Conservation (phyloP, 2,888 invertebrate genomes). For the Himalopsyche kuldschensis region DNA sequence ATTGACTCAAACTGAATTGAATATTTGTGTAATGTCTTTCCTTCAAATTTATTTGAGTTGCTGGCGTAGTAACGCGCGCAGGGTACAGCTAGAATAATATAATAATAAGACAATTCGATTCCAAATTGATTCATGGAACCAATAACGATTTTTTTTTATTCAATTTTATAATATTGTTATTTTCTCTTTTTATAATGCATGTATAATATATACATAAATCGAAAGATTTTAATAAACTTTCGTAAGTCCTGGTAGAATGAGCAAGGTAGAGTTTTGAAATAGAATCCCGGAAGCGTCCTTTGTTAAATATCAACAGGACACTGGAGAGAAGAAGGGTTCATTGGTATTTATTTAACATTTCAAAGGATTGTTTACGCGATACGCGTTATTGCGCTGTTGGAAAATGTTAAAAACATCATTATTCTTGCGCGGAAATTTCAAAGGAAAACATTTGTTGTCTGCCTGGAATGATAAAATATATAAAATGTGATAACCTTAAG, state of each 20-base stretch:
- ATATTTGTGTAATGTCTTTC: too few relatives aligned
- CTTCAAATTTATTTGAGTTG: too few relatives aligned
- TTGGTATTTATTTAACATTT: constrained; percentile 27
- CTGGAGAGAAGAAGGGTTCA: background rate
- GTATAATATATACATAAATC: too few relatives aligned
- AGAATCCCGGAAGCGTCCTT: background rate
- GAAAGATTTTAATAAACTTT: background rate
- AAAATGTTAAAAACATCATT: background rate
- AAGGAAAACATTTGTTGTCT: background rate
- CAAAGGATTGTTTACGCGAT: background rate
- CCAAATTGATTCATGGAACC: too few relatives aligned
- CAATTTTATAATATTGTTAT: too few relatives aligned
- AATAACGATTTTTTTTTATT: too few relatives aligned
- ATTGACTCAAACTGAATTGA: too few relatives aligned
- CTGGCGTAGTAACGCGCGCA: too few relatives aligned
- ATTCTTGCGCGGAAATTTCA: background rate
- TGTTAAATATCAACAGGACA: background rate
- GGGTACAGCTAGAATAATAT: too few relatives aligned
- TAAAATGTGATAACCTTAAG: background rate
- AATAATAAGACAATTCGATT: too few relatives aligned
- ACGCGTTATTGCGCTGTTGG: background rate
- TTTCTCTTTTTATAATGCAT: too few relatives aligned
- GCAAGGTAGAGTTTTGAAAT: background rate
- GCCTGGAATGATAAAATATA: too few relatives aligned
- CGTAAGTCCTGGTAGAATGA: background rate